A percentile compares a stretch with the other conserved stretches of the same genome.
phyloP scores from a whole-genome alignment of 2,797 vertebrate species.

The Enteromius trimaculatus region DNA sequence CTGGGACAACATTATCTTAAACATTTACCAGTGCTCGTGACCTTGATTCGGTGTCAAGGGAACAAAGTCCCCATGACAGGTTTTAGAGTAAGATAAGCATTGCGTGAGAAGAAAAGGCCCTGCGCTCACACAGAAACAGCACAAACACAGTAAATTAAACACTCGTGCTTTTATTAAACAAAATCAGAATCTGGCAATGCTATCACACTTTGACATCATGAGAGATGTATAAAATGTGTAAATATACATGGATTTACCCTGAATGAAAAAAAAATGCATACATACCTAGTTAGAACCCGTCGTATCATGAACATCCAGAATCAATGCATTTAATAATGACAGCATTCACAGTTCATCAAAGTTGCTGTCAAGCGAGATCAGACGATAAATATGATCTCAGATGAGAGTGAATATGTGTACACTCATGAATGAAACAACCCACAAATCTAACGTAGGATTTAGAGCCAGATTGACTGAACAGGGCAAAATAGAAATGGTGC shows the following conservation, averaged over 20 bases:
- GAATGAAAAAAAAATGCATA: background rate
- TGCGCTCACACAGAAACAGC: background rate
- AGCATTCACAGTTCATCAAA: background rate
- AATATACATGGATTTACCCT: background rate
- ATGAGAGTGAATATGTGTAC: background rate
- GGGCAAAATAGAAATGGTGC: background rate
- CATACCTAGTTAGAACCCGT: background rate
- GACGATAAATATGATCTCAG: background rate
- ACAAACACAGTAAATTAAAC: constrained; percentile 18
- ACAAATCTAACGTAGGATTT: too few species aligned
- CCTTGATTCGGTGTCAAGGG: constrained; percentile 10
- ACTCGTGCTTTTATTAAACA: constrained; percentile 48
- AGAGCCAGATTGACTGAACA: background rate
- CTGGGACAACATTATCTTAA: background rate
- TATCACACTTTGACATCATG: background rate
- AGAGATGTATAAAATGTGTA: background rate
- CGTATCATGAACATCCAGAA: background rate
- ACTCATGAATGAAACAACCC: background rate
- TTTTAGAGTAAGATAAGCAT: constrained; percentile 1
- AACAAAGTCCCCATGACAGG: constrained; percentile 26
- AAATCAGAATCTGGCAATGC: background rate
- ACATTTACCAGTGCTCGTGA: constrained; percentile 8
- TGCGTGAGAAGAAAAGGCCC: background rate
- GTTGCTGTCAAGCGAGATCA: background rate
- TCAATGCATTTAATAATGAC: background rate